Base-by-base conservation (phyloP, 2,113 vertebrate genomes). In the Canis aureus region DNA sequence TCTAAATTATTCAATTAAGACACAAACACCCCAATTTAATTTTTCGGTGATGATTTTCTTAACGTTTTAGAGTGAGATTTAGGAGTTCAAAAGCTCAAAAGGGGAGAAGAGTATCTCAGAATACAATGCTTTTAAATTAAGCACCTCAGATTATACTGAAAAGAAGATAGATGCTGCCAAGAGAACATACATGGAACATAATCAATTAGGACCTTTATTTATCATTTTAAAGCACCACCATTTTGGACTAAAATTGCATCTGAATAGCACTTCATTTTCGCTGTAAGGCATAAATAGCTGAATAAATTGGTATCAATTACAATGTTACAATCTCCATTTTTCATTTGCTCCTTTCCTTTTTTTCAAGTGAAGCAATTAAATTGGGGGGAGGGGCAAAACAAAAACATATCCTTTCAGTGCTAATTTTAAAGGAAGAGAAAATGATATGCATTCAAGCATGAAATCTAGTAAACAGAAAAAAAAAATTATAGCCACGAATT, bases 351-450 rank as follows among this genome's bases (percentile, higher is more conserved):
- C 62, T 84, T 51, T n/a, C 89, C n/a, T n/a, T 90, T 96, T 60
- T 91, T 35, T 74, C 35, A 87, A 79, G 35, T 38, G 38, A 94
- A 95, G 95, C 79, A 94, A 95, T 60, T 97, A 91, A 93, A 78
- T 35, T 51, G 84, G 38, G 29, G 19, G 25, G 23, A n/a, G 5
- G 27, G 13, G 12, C 79, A 94, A 79, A 92, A 84, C 64, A 92
- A 93, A 98, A 94, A 89, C 55, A 83, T 35, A 89, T 15, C 67
- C 82, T 95, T 83, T 83, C 60, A 17, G 13, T 38, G 89, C 84
- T 92, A 43, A 95, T 94, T 90, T 91, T 95, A 66, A 92, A 97
- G 62, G 38, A 29, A 95, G 76, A 92, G 78, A 91, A 93, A 92
- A 93, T 71, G 60, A 69, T 71, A 92, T 7, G 35, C 80, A 84